These are phyloP conservation scores for Benitochromis conjunctus DNA, from an alignment of 2,113 vertebrate species.

Conservation along the genomic window DNA sequence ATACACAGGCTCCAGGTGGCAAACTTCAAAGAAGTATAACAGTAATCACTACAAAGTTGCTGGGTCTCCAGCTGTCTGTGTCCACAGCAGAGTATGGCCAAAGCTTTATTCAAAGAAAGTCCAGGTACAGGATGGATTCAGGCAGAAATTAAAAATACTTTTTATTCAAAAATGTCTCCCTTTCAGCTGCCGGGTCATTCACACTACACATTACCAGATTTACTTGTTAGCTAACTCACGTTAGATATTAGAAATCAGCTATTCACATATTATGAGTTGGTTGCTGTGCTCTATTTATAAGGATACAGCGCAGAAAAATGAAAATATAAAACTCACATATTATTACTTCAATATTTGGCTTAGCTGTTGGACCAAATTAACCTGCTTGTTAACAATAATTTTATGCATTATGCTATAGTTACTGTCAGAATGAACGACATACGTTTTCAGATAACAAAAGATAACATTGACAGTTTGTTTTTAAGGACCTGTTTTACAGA, in stretches of 20 bases:
- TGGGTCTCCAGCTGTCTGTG: background rate
- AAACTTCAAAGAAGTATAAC: background rate
- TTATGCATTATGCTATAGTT: background rate
- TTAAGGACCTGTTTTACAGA: background rate
- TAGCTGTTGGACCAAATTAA: background rate
- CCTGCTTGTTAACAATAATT: background rate
- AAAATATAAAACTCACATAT: background rate
- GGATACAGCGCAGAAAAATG: background rate
- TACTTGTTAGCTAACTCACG: background rate
- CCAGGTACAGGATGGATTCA: background rate
- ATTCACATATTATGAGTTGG: background rate
- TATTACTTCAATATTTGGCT: background rate
- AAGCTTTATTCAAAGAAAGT: background rate
- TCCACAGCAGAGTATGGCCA: background rate
- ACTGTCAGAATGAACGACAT: background rate
- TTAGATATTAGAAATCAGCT: background rate
- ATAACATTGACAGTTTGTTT: background rate
- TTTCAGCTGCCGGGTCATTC: background rate
- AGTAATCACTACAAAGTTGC: background rate
- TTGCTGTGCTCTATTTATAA: background rate
- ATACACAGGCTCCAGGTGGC: too few relatives aligned
- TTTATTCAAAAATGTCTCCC: background rate
- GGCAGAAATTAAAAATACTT: background rate
- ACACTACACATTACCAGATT: background rate
- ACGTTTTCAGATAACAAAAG: background rate